Evolutionary conservation across 2,888 invertebrate species (phyloP), one percentile per base, ranked within the genome.

Genomic region (Scaptomyza reducta): DNA sequence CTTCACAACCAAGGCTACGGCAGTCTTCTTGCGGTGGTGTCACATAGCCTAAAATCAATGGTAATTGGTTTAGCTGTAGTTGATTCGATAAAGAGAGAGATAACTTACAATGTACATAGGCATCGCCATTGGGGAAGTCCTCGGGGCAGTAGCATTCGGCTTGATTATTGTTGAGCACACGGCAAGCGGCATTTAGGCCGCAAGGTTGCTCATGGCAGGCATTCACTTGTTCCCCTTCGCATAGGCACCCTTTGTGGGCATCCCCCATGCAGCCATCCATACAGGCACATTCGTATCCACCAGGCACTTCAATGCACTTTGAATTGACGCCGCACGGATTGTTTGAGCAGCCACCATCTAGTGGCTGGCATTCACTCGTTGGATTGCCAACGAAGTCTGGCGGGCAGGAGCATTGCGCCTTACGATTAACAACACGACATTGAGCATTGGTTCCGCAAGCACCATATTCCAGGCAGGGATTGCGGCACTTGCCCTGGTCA

Each of bases 251-350:
- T 75, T 94, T 94, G 88, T 95, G 94, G 16, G 97, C 95, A 92
- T 97, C 96, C 0, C 97, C 97, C 55, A 95, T 93, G 90, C 97
- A 97, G 60, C 95, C 95, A 6, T 95, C 93, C 67, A 94, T 93
- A 89, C 97, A 97, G 38, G 94, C 94, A 89, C 97, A 98, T 89
- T 96, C 96, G 88, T 94, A 96, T 63, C 95, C 95, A n/a, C 94
- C 95, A 16, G 94, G 93, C 45, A 95, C 92, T 90, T 97, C 96
- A 60, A 95, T 94, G 88, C 97, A 97, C 78, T 95, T 94, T 1
- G 97, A 95, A 90, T 97, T 97, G 22, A 94, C 93, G 9, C 97
- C 97, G 87, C 97, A 97, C 0, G 97, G 96, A 90, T 96, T 96
- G 65, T 94, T 94, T 22, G 95, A 92, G 88, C 97, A 97, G 79